Evolutionary conservation across 2,888 invertebrate genomes (phyloP).

Genomic region (Crepidodera aurea): DNA sequence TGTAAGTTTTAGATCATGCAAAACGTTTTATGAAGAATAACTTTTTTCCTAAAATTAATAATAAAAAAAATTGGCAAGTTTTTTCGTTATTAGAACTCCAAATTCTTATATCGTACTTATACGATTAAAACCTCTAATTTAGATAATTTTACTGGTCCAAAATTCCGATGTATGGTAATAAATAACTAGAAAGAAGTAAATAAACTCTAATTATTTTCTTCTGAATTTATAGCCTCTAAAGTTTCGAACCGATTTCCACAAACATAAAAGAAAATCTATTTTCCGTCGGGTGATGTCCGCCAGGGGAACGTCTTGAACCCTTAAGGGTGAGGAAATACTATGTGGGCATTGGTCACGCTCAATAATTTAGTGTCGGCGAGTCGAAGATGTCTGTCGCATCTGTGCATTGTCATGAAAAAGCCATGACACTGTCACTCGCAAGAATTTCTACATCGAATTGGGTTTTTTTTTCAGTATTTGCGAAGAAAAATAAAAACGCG

Average conservation of each 20-base stretch:
- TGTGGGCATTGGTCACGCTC: slow-evolving; percentile 29
- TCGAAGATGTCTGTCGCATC: slow-evolving; percentile 26
- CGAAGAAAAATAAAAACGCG: background rate
- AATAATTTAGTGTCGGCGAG: slow-evolving; percentile 26
- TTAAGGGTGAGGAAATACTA: slow-evolving; percentile 14
- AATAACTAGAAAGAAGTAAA: too few species aligned
- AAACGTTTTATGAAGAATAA: too few species aligned
- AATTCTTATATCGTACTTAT: too few species aligned
- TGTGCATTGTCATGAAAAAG: slow-evolving; percentile 25
- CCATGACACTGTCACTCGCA: slow-evolving; percentile 19
- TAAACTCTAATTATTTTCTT: background rate
- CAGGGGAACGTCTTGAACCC: background rate
- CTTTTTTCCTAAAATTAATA: too few species aligned
- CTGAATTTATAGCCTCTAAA: background rate
- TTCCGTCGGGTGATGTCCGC: background rate
- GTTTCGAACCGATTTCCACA: background rate
- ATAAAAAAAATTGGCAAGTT: too few species aligned
- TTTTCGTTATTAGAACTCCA: too few species aligned
- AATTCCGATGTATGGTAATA: too few species aligned
- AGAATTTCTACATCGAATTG: slow-evolving; percentile 3
- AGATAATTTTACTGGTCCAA: too few species aligned
- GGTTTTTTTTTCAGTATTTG: slow-evolving; percentile 13
- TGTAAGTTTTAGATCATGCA: too few species aligned
- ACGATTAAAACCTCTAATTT: too few species aligned
- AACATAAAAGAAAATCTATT: slow-evolving; percentile 17